Percentiles rank a stretch among this genome's conserved stretches.
phyloP scores from a whole-genome alignment of 37 sponge, comb jelly and placozoan genomes.

The Diacarnus erythraeanus region DNA sequence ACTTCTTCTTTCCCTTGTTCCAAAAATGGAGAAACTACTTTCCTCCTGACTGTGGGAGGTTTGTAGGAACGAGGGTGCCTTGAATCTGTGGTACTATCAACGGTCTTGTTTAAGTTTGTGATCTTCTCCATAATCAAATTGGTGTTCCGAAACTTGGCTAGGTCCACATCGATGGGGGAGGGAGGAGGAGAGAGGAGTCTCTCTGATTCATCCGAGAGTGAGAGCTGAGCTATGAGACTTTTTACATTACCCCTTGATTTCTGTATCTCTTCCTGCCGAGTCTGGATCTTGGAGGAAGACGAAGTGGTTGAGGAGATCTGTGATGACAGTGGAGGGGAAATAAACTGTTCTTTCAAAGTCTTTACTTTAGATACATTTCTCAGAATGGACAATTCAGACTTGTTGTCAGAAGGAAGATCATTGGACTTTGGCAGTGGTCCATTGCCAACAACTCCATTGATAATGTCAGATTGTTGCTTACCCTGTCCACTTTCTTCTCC shows the following conservation, averaged over 20 bases:
- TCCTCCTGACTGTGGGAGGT: constrained; percentile 16
- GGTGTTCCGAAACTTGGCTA: not conserved
- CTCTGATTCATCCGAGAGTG: not conserved
- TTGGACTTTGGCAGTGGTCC: not conserved
- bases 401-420: not conserved
- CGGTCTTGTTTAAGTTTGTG: not conserved
- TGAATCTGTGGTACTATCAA: not conserved
- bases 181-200: not conserved
- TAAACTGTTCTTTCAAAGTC: constrained; percentile 19
- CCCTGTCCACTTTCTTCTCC: not conserved
- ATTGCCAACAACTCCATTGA: not conserved
- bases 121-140: constrained; percentile 9
- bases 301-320: not conserved
- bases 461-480: not conserved
- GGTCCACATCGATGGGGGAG: constrained; percentile 7
- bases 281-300: not conserved
- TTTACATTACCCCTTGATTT: constrained; percentile 4
- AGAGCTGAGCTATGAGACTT: constrained; percentile 24
- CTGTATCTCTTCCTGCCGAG: not conserved
- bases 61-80: constrained; percentile 2
- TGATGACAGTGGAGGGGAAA: not conserved
- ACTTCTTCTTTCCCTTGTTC: not conserved
- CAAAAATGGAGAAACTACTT: constrained; percentile 19
- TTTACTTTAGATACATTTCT: constrained; percentile 17
- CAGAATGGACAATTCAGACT: constrained; percentile 4